A percentile compares a stretch with the other conserved stretches of the same genome.
Evolutionary conservation across 2,113 vertebrate species (phyloP).

Genomic region (Hypomesus transpacificus): DNA sequence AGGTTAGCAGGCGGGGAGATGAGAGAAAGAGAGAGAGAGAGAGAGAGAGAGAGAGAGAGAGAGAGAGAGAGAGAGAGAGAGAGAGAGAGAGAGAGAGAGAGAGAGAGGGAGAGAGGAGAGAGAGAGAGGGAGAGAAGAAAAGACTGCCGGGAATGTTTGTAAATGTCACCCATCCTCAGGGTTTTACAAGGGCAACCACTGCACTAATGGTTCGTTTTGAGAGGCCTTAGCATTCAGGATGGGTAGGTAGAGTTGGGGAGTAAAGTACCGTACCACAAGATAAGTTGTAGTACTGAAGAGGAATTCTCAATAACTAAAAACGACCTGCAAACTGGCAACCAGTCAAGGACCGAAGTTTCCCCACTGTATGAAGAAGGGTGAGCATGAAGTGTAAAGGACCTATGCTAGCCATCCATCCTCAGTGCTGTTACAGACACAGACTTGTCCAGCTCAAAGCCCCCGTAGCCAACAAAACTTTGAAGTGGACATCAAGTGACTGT

Average conservation of each 20-base stretch:
- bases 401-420: neutral
- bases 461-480: neutral
- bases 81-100: neutral
- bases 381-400: no score
- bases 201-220: constrained; percentile 36
- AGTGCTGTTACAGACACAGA: neutral
- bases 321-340: neutral
- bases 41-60: neutral
- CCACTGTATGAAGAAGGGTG: no score
- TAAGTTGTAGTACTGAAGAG: neutral
- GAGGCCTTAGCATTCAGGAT: neutral
- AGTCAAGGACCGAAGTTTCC: neutral
- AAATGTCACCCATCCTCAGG: constrained; percentile 49
- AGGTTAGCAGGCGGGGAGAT: constrained; percentile 46
- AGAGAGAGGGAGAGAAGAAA: constrained; percentile 23
- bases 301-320: no score
- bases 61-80: constrained; percentile 29
- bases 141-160: constrained; percentile 26
- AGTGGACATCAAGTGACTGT: neutral
- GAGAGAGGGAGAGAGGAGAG: constrained; percentile 47
- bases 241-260: neutral
- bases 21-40: constrained; percentile 28
- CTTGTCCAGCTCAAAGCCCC: no score
- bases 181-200: constrained; percentile 18
- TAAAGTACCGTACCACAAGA: neutral